phyloP scores from a whole-genome alignment of 2,113 vertebrate genomes.

The Cyphomyrus plagiostoma region DNA sequence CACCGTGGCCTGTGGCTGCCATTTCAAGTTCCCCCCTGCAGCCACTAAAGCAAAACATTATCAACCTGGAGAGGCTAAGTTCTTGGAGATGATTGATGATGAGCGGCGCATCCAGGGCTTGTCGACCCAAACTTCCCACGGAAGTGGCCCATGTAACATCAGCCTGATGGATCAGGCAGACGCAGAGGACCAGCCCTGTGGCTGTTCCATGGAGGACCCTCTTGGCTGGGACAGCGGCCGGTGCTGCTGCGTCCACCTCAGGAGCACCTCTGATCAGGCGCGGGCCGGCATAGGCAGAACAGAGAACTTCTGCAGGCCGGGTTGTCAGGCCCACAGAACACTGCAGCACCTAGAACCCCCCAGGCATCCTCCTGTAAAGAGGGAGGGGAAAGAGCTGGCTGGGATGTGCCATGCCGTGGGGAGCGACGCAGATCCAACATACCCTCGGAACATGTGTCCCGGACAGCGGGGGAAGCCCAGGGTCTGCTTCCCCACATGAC shows the following conservation, averaged over 20 bases:
- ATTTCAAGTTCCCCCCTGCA: constrained; percentile 69
- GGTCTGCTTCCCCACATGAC: not conserved
- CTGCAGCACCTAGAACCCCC: constrained; percentile 65
- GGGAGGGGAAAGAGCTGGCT: constrained; percentile 45
- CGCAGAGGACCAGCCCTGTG: constrained; percentile 66
- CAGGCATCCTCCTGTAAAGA: constrained; percentile 51
- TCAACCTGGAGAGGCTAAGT: constrained; percentile 51
- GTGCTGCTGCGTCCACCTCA: not conserved
- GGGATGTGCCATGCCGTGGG: constrained; percentile 57
- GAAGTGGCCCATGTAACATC: constrained; percentile 69
- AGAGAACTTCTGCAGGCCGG: not conserved
- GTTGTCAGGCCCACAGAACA: constrained; percentile 31
- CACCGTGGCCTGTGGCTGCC: constrained; percentile 68
- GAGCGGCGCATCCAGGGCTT: constrained; percentile 57
- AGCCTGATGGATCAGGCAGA: constrained; percentile 67
- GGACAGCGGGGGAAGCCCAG: constrained; percentile 42
- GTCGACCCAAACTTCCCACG: constrained; percentile 46
- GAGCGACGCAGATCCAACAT: constrained; percentile 51
- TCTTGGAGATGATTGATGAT: constrained; percentile 53
- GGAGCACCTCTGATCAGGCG: not conserved
- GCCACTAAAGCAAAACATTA: constrained; percentile 43
- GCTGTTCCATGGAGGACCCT: not conserved
- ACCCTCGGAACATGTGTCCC: constrained; percentile 48
- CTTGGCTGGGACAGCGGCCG: not conserved
- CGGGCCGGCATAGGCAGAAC: not conserved